A percentile compares a stretch with the other conserved stretches of the same genome.
Evolutionary conservation across 2,797 vertebrate species (phyloP).

Genomic region (Rhinichthys osculus): DNA sequence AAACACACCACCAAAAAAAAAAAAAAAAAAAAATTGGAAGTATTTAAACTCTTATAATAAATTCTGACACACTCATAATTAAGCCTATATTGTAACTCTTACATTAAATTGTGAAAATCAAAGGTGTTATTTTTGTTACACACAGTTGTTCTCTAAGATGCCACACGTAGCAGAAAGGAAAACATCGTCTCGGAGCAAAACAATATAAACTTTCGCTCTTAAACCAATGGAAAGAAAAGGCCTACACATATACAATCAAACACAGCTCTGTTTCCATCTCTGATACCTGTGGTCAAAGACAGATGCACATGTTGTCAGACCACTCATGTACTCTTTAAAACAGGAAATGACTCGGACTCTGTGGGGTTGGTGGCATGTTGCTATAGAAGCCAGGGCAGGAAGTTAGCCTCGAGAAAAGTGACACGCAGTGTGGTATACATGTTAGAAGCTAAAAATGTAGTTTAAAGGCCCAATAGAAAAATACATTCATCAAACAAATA

Average conservation of each 20-base stretch:
- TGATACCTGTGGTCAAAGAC: slow-evolving; percentile 35
- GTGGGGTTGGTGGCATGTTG: slow-evolving; percentile 50
- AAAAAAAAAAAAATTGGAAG: no score
- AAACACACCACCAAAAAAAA: not conserved
- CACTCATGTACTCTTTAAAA: slow-evolving; percentile 28
- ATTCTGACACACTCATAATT: not conserved
- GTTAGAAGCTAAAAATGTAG: slow-evolving; percentile 5
- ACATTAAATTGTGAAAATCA: not conserved
- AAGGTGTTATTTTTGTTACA: not conserved
- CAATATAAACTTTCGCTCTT: not conserved
- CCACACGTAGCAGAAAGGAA: not conserved
- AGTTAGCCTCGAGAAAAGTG: slow-evolving; percentile 42
- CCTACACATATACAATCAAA: not conserved
- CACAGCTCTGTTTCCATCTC: not conserved
- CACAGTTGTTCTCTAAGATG: not conserved
- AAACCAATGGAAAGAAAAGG: slow-evolving; percentile 14
- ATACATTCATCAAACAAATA: slow-evolving; percentile 9
- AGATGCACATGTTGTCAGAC: slow-evolving; percentile 4
- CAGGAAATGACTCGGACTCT: slow-evolving; percentile 64
- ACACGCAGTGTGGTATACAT: not conserved
- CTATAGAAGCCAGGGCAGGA: slow-evolving; percentile 35
- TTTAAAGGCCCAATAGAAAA: not conserved
- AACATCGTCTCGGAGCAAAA: not conserved
- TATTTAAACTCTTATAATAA: not conserved
- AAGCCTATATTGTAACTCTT: not conserved